Evolutionary conservation across 2,888 invertebrate species (phyloP).

Genomic region (Philonicus albiceps): DNA sequence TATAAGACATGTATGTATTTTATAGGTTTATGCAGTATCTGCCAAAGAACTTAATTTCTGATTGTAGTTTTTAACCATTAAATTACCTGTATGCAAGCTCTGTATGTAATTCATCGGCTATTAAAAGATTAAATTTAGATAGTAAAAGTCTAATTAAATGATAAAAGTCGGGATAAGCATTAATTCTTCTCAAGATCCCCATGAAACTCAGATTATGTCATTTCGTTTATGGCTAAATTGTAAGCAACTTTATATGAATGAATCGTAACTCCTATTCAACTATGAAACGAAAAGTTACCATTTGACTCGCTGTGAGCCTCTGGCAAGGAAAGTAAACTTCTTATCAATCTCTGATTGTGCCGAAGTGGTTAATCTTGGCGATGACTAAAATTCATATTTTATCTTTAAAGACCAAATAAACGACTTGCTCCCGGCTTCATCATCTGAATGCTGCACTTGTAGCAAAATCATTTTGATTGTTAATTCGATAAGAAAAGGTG

Average conservation of each 20-base stretch:
- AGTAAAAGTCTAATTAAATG: no score
- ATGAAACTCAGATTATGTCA: background rate
- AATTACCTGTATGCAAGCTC: background rate
- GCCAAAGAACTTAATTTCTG: no score
- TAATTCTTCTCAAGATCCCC: no score
- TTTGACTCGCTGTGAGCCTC: background rate
- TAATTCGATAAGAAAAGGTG: background rate
- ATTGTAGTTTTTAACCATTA: no score
- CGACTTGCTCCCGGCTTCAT: background rate
- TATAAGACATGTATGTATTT: no score
- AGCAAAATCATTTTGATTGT: background rate
- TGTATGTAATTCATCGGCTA: background rate
- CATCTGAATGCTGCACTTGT: background rate
- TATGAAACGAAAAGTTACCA: no score
- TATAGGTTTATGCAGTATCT: no score
- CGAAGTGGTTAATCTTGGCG: background rate
- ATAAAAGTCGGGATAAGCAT: no score
- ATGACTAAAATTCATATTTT: background rate
- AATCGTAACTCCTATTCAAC: background rate
- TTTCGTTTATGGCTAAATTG: background rate
- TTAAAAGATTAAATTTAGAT: background rate
- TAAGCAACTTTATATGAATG: background rate
- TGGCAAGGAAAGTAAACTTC: background rate
- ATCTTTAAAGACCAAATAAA: background rate
- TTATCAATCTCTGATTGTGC: background rate